Evolutionary conservation across 2,888 invertebrate species (phyloP), one percentile per base, ranked within the genome.

Genomic region (Drosophila limbata): DNA sequence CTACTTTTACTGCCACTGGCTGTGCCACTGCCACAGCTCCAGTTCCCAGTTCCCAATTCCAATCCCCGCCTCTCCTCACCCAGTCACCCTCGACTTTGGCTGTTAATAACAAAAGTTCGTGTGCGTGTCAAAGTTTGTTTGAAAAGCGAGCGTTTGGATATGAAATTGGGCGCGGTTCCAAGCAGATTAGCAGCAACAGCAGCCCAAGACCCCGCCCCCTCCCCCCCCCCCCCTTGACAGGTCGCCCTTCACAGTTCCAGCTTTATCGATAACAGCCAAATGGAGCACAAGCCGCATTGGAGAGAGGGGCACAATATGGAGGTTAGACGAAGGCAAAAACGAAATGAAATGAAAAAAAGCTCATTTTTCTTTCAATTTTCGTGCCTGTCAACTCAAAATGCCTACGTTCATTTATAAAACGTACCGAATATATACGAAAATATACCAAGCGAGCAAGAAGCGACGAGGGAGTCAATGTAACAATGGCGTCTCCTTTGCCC

Each of bases 301-400:
- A 33, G 40, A 45, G 40, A 33, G 42, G 21, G 61, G 1, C 5
- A 25, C 25, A 33, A 37, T 21, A 47, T 47, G 10, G 47, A 19
- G 11, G 10, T 42, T 42, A 17, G 40, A 51, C 19, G 42, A 55
- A 39, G 44, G 57, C 9, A 39, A 47, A 74, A 77, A 55, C 63
- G 53, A 74, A 81, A 66, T 55, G 60, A 71, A 73, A 77, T 42
- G 59, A 44, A 71, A 71, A 71, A 79, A 90, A 84, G 84, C 84
- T 85, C 90, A 88, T 89, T 89, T 90, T 89, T 89, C 88, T 90
- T 84, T 86, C 88, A 79, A 89, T 90, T 90, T 89, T 88, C 84
- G 84, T 89, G 85, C 79, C 89, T 90, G 90, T 90, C 90, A 89
- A 90, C 90, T 89, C 78, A 86, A 83, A 87, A 90, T 88, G 82